Percentiles rank a stretch among this genome's conserved stretches.
phyloP scores from a whole-genome alignment of 2,888 invertebrate genomes.

The Lepidochrysops patricia region DNA sequence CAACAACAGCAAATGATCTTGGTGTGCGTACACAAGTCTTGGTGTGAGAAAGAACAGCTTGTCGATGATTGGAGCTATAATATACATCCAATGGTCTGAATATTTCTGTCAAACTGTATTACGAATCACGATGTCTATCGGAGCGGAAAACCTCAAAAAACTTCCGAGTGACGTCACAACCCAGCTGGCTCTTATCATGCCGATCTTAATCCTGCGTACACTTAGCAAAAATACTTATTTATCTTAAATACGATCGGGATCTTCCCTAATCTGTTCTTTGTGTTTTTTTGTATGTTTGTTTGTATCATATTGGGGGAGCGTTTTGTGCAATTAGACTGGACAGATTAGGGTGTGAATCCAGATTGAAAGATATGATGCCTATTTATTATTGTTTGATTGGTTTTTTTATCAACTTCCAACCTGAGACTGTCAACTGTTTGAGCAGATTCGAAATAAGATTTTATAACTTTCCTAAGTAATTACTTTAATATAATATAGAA shows the following conservation, averaged over 20 bases:
- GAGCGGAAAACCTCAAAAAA: constrained; percentile 14
- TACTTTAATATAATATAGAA: too few species aligned
- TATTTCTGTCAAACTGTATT: constrained; percentile 6
- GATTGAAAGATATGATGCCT: constrained; percentile 33
- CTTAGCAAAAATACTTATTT: constrained; percentile 69
- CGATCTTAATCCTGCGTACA: constrained; percentile 64
- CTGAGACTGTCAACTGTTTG: neutral
- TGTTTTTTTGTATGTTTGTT: constrained; percentile 54
- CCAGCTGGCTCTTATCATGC: constrained; percentile 61
- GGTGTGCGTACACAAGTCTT: neutral
- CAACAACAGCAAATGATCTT: too few species aligned
- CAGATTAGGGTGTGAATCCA: constrained; percentile 55
- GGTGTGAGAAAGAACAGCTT: too few species aligned
- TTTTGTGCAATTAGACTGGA: constrained; percentile 65
- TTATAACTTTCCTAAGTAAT: too few species aligned
- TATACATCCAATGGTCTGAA: neutral
- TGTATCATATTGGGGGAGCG: constrained; percentile 45
- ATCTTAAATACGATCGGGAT: constrained; percentile 71
- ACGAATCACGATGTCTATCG: neutral
- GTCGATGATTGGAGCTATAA: too few species aligned
- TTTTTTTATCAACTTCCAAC: constrained; percentile 26
- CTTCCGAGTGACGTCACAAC: constrained; percentile 17
- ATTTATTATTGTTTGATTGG: constrained; percentile 38
- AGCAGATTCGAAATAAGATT: too few species aligned
- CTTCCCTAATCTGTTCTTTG: constrained; percentile 68